Base-by-base conservation (phyloP, 2,888 invertebrate species). In the Melipona bicolor region DNA sequence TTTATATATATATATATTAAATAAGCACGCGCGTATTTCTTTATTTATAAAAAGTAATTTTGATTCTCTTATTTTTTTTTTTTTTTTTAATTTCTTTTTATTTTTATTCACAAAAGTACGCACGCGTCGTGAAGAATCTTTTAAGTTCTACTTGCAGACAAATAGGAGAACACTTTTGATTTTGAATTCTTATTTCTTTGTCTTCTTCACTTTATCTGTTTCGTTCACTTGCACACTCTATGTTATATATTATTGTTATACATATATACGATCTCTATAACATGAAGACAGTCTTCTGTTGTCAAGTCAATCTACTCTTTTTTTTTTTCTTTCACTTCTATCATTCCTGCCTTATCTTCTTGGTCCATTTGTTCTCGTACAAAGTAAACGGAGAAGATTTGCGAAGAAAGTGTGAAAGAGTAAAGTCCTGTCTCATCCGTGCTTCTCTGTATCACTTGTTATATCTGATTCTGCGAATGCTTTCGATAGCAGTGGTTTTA, bases 401-500 rank as follows among this genome's bases (percentile, higher is more conserved):
- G 17, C 11, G 4, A 24, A 27, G 19, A 49, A 56, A 73, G 6
- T 11, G 32, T 61, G 49, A 43, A 56, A 36, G 17, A 56, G n/a
- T 43, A 56, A 43, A 71, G 19, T 59, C 36, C 17, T 86, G 85
- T 71, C 85, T 88, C 83, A 77, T 89, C 81, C 82, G 88, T 86
- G 85, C 87, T 90, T 89, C 83, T 83, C 80, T 88, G 86, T 89
- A 85, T 81, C 81, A 77, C 72, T 52, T 73, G 32, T 54, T 36
- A 82, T 77, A 83, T 49, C 17, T 50, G 24, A 61, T 59, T 27
- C 77, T 84, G 84, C 88, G 88, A 89, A 88, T 91, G 86, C 70
- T 90, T 87, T 81, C 80, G 80, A 87, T 88, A 87, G 86, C 92
- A 90, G 81, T 91, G 89, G 85, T 91, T 91, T 91, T 91, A 91